Evolutionary conservation across 2,113 vertebrate species (phyloP).

Genomic region (Centropristis striata): DNA sequence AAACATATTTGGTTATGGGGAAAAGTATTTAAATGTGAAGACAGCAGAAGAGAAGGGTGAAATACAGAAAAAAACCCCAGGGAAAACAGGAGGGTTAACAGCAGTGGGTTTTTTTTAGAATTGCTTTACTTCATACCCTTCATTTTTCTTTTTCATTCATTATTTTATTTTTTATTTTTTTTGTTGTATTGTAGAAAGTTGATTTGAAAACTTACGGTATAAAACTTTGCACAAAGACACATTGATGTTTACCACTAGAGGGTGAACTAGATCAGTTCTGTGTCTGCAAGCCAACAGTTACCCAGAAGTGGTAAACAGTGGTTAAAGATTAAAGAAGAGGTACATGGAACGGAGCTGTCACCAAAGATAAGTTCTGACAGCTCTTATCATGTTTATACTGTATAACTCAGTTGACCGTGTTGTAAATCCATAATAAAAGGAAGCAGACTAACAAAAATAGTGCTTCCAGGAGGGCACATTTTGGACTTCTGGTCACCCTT

Average conservation of each 20-base stretch:
- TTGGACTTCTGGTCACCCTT: not conserved
- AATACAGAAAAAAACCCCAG: no score
- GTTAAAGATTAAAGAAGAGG: conserved; percentile 57
- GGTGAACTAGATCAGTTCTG: conserved; percentile 18
- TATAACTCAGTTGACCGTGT: conserved; percentile 1
- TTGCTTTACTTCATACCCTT: not conserved
- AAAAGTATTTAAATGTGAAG: no score
- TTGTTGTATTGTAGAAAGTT: no score
- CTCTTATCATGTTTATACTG: conserved; percentile 47
- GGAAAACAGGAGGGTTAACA: no score
- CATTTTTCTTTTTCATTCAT: no score
- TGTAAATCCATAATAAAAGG: not conserved
- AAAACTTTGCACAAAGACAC: not conserved
- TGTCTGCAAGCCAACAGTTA: not conserved
- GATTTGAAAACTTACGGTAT: not conserved
- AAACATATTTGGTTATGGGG: no score
- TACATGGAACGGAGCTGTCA: conserved; percentile 44
- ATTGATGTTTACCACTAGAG: conserved; percentile 47
- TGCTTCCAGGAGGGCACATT: not conserved
- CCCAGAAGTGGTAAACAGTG: not conserved
- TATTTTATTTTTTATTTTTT: no score
- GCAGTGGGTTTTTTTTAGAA: not conserved
- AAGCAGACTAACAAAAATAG: conserved; percentile 1
- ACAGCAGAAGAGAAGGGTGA: no score
- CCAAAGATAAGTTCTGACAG: conserved; percentile 56